Evolutionary conservation across 2,113 vertebrate genomes (phyloP).

Genomic region (Laterallus jamaicensis): DNA sequence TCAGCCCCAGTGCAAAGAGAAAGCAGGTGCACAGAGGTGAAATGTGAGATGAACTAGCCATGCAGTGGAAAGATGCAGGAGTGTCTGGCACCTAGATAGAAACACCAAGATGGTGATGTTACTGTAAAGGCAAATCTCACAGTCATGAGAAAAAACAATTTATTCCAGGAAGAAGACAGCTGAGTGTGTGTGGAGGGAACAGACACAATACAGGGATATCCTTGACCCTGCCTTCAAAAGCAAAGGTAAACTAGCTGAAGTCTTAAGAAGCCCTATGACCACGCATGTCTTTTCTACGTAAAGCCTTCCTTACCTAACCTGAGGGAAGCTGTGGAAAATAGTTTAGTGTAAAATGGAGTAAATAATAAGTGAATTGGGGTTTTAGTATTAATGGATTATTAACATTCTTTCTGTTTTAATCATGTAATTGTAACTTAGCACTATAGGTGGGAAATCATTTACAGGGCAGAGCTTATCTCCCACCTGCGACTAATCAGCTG

Average conservation of each 20-base stretch:
- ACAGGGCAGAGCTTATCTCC: background rate
- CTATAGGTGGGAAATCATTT: slow-evolving; percentile 38
- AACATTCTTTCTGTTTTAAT: slow-evolving; percentile 36
- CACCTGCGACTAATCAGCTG: slow-evolving; percentile 34
- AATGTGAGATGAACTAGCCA: background rate
- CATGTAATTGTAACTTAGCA: slow-evolving; percentile 3
- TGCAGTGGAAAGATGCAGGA: background rate
- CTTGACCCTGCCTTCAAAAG: background rate
- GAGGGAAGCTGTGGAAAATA: background rate
- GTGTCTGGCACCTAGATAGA: background rate
- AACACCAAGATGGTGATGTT: background rate
- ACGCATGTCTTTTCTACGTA: background rate
- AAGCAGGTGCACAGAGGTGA: background rate
- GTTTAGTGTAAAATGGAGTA: background rate
- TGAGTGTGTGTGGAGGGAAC: background rate
- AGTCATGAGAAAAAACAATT: background rate
- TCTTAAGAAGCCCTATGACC: accelerated
- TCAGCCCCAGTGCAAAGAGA: background rate
- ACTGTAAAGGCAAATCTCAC: background rate
- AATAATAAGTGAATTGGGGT: background rate
- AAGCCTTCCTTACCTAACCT: background rate
- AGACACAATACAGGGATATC: background rate
- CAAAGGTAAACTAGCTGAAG: background rate
- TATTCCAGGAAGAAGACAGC: background rate
- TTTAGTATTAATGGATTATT: slow-evolving; percentile 27